Evolutionary conservation across 37 sponge, comb jelly and placozoan species (phyloP).

Genomic region (Lycopodina hypogea): DNA sequence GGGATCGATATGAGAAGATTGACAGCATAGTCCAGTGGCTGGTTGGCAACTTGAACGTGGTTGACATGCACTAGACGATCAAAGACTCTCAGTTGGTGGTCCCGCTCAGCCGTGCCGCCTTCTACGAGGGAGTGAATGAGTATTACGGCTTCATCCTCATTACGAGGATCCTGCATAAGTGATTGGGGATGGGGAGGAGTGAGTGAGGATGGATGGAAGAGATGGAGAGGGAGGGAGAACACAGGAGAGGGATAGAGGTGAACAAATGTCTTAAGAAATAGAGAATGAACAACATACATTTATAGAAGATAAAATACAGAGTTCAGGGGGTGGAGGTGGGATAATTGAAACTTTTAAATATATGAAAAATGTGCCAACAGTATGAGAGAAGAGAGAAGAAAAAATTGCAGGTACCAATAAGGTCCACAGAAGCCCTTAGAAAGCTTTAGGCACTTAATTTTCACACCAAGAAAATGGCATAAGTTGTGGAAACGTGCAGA

Average conservation of each 20-base stretch:
- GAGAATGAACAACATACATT: too few species aligned
- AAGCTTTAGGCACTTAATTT: too few species aligned
- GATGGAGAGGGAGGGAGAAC: conserved; percentile 12
- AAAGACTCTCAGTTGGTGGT: conserved; percentile 54
- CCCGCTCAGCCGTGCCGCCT: conserved; percentile 62
- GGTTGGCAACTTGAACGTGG: conserved; percentile 32
- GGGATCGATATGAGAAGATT: conserved; percentile 39
- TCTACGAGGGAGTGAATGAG: conserved; percentile 58
- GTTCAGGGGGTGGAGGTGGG: too few species aligned
- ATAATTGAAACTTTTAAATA: too few species aligned
- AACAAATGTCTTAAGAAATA: not conserved
- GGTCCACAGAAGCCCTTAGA: too few species aligned
- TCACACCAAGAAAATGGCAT: too few species aligned
- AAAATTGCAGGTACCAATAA: too few species aligned
- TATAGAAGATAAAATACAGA: too few species aligned
- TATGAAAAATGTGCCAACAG: too few species aligned
- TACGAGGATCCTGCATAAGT: conserved; percentile 38
- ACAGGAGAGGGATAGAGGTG: not conserved
- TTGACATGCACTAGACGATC: conserved; percentile 73
- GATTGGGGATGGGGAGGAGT: not conserved
- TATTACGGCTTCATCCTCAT: conserved; percentile 46
- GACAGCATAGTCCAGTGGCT: conserved; percentile 55
- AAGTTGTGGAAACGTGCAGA: too few species aligned
- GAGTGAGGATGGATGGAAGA: conserved; percentile 1
- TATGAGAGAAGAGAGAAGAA: too few species aligned